These are phyloP conservation scores for Phylloscopus trochilus DNA, from an alignment of 2,113 vertebrate species.

Conservation along the genomic window DNA sequence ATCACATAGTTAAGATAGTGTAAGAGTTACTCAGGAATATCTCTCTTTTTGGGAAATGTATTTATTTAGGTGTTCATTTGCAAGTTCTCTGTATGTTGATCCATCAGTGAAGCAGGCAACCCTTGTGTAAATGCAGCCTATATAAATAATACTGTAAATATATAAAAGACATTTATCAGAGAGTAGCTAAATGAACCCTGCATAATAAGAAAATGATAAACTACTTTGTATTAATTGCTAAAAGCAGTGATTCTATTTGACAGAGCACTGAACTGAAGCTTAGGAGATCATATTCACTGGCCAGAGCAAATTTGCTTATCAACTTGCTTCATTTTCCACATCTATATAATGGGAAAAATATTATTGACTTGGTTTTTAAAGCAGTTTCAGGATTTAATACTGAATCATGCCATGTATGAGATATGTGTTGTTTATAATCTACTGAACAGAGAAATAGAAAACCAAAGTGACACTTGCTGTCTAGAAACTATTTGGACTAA, in stretches of 20 bases:
- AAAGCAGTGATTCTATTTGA: slow-evolving; percentile 23
- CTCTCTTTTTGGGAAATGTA: background rate
- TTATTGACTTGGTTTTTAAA: background rate
- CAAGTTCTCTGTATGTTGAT: background rate
- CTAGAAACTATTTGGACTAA: background rate
- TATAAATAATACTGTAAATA: slow-evolving; percentile 24
- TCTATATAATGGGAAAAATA: background rate
- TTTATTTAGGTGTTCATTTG: slow-evolving; percentile 6
- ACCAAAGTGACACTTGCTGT: background rate
- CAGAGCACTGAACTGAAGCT: slow-evolving; percentile 25
- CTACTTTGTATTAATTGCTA: slow-evolving; percentile 45
- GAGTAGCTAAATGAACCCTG: slow-evolving; percentile 37
- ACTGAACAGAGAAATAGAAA: background rate
- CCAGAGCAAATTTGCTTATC: slow-evolving; percentile 16
- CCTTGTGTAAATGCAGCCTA: background rate
- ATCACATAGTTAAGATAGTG: background rate
- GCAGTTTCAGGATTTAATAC: background rate
- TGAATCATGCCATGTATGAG: background rate
- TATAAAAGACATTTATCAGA: background rate
- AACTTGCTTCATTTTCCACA: background rate
- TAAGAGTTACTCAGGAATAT: background rate
- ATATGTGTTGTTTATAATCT: background rate
- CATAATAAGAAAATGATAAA: slow-evolving; percentile 49
- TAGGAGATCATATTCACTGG: background rate
- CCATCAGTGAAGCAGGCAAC: background rate